A percentile compares a stretch with the other conserved stretches of the same genome.
These are phyloP conservation scores for Drosophila paranaensis DNA, from an alignment of 2,888 invertebrate genomes.

Conservation along the genomic window DNA sequence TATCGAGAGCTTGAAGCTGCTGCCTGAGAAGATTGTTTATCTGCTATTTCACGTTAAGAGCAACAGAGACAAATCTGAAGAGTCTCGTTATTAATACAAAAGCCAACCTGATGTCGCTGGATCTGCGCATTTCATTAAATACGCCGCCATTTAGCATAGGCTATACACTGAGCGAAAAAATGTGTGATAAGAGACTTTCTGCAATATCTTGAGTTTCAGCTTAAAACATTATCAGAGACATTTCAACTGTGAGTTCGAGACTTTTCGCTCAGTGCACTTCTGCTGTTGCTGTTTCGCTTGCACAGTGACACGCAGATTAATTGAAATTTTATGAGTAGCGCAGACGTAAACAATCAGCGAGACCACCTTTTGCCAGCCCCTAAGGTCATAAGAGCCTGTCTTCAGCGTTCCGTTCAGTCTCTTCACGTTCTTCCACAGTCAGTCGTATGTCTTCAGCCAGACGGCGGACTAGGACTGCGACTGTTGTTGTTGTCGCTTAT, in stretches of 20 bases:
- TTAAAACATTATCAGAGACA: neutral
- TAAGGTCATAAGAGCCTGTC: conserved; percentile 71
- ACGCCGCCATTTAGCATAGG: conserved; percentile 33
- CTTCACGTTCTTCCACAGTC: conserved; percentile 15
- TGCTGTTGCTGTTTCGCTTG: conserved; percentile 19
- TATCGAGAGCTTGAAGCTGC: conserved; percentile 41
- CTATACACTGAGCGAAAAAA: conserved; percentile 3
- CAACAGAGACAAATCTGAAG: conserved; percentile 44
- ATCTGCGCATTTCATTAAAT: conserved; percentile 68
- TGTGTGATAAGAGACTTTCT: neutral
- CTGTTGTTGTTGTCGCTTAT: neutral
- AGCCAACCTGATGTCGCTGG: conserved; percentile 44
- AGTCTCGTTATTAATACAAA: conserved; percentile 59
- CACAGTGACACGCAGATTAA: conserved; percentile 76
- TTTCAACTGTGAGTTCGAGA: too few relatives aligned
- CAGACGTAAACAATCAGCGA: conserved; percentile 82
- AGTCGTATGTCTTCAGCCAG: conserved; percentile 22
- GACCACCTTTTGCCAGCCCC: conserved; percentile 81
- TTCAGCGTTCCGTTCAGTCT: conserved; percentile 28
- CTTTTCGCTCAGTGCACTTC: conserved; percentile 1
- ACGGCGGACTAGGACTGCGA: conserved; percentile 5
- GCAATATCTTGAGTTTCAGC: neutral
- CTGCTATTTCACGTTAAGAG: conserved; percentile 45
- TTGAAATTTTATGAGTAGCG: conserved; percentile 80
- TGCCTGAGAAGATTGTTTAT: conserved; percentile 54